These are phyloP conservation scores for Brevimyrus niger DNA, from an alignment of 2,113 vertebrate genomes.

Conservation along the genomic window DNA sequence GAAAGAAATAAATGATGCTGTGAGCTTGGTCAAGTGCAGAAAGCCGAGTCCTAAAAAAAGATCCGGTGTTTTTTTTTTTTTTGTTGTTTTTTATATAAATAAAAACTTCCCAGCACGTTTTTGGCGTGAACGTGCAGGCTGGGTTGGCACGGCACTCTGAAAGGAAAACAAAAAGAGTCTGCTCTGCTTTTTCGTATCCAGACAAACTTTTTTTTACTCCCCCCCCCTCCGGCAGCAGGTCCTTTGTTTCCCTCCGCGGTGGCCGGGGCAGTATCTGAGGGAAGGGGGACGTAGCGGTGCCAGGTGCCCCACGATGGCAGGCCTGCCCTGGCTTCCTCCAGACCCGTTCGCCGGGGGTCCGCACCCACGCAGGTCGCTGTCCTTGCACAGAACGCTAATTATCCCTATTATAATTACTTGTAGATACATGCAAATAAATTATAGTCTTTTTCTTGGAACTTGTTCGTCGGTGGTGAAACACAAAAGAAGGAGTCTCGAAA, in stretches of 20 bases:
- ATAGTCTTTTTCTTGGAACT: neutral
- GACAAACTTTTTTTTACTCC: slow-evolving; percentile 26
- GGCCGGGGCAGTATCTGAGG: slow-evolving; percentile 35
- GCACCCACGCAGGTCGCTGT: slow-evolving; percentile 1
- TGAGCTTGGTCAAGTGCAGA: neutral
- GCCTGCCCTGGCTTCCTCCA: neutral
- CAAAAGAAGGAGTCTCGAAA: neutral
- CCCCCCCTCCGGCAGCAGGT: slow-evolving; percentile 34
- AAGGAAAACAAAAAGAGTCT: neutral
- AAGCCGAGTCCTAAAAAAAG: neutral
- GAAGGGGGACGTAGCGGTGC: slow-evolving; percentile 12
- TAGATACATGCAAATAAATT: slow-evolving; percentile 29
- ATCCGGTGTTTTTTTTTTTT: neutral
- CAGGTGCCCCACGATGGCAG: slow-evolving; percentile 6
- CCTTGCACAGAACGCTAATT: slow-evolving; percentile 24
- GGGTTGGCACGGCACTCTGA: neutral
- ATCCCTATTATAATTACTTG: slow-evolving; percentile 30
- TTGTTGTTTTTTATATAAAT: neutral
- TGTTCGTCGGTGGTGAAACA: neutral
- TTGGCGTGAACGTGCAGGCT: neutral
- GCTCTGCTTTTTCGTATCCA: slow-evolving; percentile 12
- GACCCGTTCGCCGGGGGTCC: neutral
- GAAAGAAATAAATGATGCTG: neutral
- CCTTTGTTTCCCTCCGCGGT: slow-evolving; percentile 30
- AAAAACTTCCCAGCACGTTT: neutral